These are phyloP conservation scores for Nomada flava DNA, from an alignment of 2,888 invertebrate genomes.

Conservation along the genomic window DNA sequence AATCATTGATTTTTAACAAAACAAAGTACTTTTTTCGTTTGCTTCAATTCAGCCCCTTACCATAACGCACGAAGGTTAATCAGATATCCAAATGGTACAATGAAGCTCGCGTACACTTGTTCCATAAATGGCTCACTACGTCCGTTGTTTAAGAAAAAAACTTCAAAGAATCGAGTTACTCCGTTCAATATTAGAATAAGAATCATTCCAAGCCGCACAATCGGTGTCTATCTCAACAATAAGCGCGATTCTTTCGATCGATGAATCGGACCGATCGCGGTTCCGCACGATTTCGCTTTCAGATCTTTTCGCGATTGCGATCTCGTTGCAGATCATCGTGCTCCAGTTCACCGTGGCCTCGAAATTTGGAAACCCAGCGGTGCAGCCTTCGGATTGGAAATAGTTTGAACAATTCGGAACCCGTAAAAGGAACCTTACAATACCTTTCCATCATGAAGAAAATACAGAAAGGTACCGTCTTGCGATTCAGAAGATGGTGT, in stretches of 20 bases:
- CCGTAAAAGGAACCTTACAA: constrained; percentile 6
- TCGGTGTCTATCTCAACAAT: constrained; percentile 28
- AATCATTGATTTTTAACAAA: too few species aligned
- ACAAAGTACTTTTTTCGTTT: too few species aligned
- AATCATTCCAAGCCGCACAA: background rate
- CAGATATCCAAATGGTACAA: background rate
- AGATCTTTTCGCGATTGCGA: constrained; percentile 47
- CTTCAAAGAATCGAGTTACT: background rate
- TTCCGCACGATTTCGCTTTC: constrained; percentile 47
- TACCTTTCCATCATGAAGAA: constrained; percentile 13
- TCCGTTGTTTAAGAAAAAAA: too few species aligned
- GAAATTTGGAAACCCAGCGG: constrained; percentile 48
- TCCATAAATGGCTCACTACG: background rate
- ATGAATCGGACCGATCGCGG: constrained; percentile 19
- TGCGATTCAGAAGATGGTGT: too few species aligned
- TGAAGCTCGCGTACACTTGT: too few species aligned
- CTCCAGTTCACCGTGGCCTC: constrained; percentile 53
- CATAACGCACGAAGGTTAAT: background rate
- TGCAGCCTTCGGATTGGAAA: constrained; percentile 31
- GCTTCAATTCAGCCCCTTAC: too few species aligned
- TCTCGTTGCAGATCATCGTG: constrained; percentile 55
- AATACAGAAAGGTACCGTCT: too few species aligned
- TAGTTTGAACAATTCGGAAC: constrained; percentile 61
- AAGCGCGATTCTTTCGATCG: constrained; percentile 24
- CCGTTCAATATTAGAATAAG: background rate